Percentiles rank a stretch among this genome's conserved stretches.
These are phyloP conservation scores for Bubo bubo DNA, from an alignment of 2,113 vertebrate species.

Conservation along the genomic window DNA sequence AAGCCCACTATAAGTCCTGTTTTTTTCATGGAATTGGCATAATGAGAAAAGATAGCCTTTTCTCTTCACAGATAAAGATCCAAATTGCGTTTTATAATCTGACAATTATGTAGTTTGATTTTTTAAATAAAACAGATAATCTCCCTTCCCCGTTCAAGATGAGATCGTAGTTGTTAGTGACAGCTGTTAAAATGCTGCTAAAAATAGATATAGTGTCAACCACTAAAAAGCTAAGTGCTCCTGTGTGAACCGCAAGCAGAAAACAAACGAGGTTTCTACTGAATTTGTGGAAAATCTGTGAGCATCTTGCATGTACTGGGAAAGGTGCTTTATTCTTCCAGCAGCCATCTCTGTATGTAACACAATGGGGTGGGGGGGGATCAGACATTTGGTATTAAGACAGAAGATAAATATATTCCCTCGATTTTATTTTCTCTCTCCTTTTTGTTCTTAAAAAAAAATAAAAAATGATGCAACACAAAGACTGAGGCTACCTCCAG, in stretches of 20 bases:
- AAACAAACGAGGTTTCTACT: slow-evolving; percentile 64
- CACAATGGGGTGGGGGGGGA: background rate
- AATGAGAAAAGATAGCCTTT: slow-evolving; percentile 21
- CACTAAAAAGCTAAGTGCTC: slow-evolving; percentile 72
- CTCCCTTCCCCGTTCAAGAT: slow-evolving; percentile 54
- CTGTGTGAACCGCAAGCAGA: slow-evolving; percentile 64
- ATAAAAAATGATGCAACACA: background rate
- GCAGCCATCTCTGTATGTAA: background rate
- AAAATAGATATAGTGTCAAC: slow-evolving; percentile 70
- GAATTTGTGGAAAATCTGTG: slow-evolving; percentile 44
- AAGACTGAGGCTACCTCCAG: background rate
- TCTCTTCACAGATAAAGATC: slow-evolving; percentile 25
- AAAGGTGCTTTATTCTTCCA: slow-evolving; percentile 34
- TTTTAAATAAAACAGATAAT: slow-evolving; percentile 61
- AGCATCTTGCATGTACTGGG: background rate
- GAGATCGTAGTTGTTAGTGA: slow-evolving; percentile 75
- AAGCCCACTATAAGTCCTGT: background rate
- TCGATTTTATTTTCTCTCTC: background rate
- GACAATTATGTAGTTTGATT: slow-evolving; percentile 37
- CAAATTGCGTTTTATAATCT: slow-evolving; percentile 54
- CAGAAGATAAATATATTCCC: background rate
- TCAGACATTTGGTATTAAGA: background rate
- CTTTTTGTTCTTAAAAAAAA: background rate
- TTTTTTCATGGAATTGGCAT: background rate
- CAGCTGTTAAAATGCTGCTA: slow-evolving; percentile 79